Evolutionary conservation across 2,888 invertebrate genomes (phyloP), one percentile per base, ranked within the genome.

Genomic region (Luperina nickerlii): DNA sequence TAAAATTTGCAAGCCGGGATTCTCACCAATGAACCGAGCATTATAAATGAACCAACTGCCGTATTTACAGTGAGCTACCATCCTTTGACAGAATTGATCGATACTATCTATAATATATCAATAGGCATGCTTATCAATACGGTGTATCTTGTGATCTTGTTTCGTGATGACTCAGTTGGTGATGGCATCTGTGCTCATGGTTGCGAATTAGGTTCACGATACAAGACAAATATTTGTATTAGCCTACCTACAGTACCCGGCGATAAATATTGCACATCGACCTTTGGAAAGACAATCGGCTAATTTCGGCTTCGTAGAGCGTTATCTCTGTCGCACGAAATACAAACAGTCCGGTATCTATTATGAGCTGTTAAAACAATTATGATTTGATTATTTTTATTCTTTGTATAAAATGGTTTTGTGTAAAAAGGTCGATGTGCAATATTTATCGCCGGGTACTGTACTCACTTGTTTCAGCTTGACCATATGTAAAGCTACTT

Each of bases 1-100:
- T 65, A 82, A 79, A 78, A 67, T 72, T 62, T 73, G n/a, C 18
- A 65, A 51, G n/a, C 13, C 65, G 27, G 63, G 32, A 74, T 87
- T 78, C 32, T 62, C n/a, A 13, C 38, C n/a, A 66, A 54, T 70
- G 24, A 73, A 57, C 79, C 67, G 42, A 71, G 42, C 48, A 27
- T 27, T 57, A 63, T 42, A 57, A 38, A 45, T 45, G 66, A 24
- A 51, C 18, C 15, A 32, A 48, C 54, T 4, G 78, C 7, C 48
- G 42, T 66, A 70, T 70, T 32, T 66, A 83, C 45, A 62, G 67
- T 81, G 67, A 27, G 68, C 54, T 67, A 74, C 82, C 78, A 57
- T 45, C 57, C 70, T 70, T 70, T 48, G 32, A 60, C 18, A 15
- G 78, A 76, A 70, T 83, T 70, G 70, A 70, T 70, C 78, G 8